These are phyloP conservation scores for Agrilus biguttatus DNA, from an alignment of 2,888 invertebrate genomes.

Conservation along the genomic window DNA sequence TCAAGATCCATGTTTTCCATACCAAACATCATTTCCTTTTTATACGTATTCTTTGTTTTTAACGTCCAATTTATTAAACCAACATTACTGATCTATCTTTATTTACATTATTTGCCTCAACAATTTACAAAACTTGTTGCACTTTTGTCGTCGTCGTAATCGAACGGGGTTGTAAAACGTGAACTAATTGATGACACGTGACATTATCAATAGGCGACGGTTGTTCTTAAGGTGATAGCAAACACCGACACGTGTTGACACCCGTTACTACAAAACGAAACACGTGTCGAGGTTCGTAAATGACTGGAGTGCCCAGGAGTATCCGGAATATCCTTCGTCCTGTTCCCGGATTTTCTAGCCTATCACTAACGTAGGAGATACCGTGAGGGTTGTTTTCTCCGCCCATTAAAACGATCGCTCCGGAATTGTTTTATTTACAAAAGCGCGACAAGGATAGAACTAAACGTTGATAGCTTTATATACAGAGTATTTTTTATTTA, in stretches of 20 bases:
- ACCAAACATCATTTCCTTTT: constrained; percentile 37
- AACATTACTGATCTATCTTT: background rate
- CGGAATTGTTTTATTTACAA: too few species aligned
- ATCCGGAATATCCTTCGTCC: constrained; percentile 9
- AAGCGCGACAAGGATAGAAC: too few species aligned
- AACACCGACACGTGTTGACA: constrained; percentile 14
- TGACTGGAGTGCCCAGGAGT: constrained; percentile 18
- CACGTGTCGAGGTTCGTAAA: constrained; percentile 17
- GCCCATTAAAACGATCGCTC: too few species aligned
- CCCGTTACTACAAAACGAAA: constrained; percentile 13
- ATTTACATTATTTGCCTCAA: background rate
- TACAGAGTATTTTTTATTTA: too few species aligned
- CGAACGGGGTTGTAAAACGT: background rate
- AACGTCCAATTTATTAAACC: background rate
- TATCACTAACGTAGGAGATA: constrained; percentile 15
- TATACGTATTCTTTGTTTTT: too few species aligned
- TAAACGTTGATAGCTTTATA: too few species aligned
- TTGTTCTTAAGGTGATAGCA: constrained; percentile 7
- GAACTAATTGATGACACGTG: constrained; percentile 1
- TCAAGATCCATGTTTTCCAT: constrained; percentile 55
- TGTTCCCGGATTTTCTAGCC: constrained; percentile 7
- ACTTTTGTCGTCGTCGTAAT: constrained; percentile 2
- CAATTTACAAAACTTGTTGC: background rate
- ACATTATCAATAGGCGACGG: background rate
- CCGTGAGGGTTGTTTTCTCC: constrained; percentile 2